A percentile compares a stretch with the other conserved stretches of the same genome.
phyloP scores from a whole-genome alignment of 2,888 invertebrate genomes.

The Tubulanus polymorphus region DNA sequence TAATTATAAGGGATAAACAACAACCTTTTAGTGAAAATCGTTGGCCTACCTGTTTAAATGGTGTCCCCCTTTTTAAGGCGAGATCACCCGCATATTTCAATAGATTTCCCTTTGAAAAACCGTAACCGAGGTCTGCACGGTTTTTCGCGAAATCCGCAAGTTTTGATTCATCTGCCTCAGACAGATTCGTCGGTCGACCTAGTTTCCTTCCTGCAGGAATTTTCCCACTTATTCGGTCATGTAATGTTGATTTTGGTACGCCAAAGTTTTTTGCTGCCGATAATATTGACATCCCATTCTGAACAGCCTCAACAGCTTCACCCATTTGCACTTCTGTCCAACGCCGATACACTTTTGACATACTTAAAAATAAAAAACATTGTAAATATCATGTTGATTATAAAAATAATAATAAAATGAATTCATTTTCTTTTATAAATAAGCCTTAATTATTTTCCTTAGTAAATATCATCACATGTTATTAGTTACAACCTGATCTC shows the following conservation, averaged over 20 bases:
- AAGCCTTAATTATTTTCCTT: too few relatives aligned
- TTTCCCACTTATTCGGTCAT: background rate
- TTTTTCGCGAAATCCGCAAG: background rate
- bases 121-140: background rate
- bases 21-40: too few relatives aligned
- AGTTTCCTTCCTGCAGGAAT: background rate
- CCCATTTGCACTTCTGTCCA: background rate
- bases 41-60: background rate
- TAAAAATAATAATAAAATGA: too few relatives aligned
- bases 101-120: background rate
- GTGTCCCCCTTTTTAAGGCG: background rate
- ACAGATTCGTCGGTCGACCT: background rate
- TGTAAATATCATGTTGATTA: too few relatives aligned
- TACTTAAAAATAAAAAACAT: too few relatives aligned
- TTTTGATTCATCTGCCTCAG: background rate
- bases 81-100: background rate
- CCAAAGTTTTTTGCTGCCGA: background rate
- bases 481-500: too few relatives aligned
- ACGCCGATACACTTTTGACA: background rate
- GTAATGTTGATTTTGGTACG: background rate
- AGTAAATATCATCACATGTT: too few relatives aligned
- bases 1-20: too few relatives aligned
- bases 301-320: background rate
- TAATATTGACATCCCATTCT: background rate
- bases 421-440: too few relatives aligned